Base-by-base conservation (phyloP, 92 coral and sea anemone genomes). In the Phenganax stokvisi region DNA sequence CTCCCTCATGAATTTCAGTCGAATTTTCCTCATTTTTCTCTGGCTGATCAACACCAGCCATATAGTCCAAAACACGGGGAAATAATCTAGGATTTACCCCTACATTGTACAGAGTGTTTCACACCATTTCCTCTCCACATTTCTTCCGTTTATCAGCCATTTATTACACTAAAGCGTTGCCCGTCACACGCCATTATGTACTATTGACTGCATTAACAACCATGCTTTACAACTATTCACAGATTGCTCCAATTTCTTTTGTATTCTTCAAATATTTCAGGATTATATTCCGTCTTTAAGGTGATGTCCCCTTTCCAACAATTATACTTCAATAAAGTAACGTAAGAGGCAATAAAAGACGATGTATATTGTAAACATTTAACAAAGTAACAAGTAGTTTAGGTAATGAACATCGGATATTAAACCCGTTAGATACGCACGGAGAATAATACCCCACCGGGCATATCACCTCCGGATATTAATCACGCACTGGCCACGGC, bases 11-110 rank as follows among this genome's bases (percentile, higher is more conserved):
- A 30, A n/a, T 20, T 25, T 28, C 56, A n/a, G 69, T 76, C 30
- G 69, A 15, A 76, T 30, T 51, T 65, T 79, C 83, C 31, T 79
- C 83, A 65, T 63, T 63, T 79, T 79, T 54, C 54, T 69, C 61
- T 20, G 83, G 83, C 74, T 79, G 67, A 62, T 79, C 74, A 37
- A 68, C 59, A 52, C 73, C 83, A 55, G 83, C 83, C 83, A 79
- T 79, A 79, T 28, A 52, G 10, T 31, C 52, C 67, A 79, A 31
- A 63, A 57, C 83, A 54, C 15, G 74, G 73, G 16, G 57, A 79
- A 64, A 79, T 30, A 44, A 5, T n/a, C 60, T 52, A 76, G 56
- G 81, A 59, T 59, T 57, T 59, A 12, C 81, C 54, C 83, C 83
- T 79, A 79, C 83, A 79, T 79, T 64, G 58, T 79, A 16, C 83